Conservation (phyloP, 2,888 invertebrate genomes). For the Catocala nupta region DNA sequence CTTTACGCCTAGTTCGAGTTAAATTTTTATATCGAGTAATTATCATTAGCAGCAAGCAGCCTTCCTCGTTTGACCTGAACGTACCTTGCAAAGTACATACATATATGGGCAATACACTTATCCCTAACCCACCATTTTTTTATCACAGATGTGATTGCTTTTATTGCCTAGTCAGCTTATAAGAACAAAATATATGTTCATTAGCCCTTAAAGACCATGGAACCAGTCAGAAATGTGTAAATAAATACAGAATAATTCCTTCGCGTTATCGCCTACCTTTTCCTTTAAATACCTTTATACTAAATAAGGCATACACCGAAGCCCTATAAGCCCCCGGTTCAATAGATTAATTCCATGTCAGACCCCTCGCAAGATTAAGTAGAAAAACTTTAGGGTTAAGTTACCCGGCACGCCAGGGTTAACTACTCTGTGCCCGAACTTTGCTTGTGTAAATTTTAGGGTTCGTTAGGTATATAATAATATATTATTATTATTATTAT, state of each 20-base stretch:
- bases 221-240: neutral
- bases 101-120: too few relatives aligned
- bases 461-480: slow-evolving; percentile 27
- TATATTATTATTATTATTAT: slow-evolving; percentile 13
- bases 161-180: too few relatives aligned
- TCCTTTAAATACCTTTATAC: slow-evolving; percentile 14
- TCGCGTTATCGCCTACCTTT: slow-evolving; percentile 4
- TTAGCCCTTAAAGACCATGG: too few relatives aligned
- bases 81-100: too few relatives aligned
- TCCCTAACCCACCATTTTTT: too few relatives aligned
- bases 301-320: slow-evolving; percentile 31
- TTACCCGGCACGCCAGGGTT: slow-evolving; percentile 39
- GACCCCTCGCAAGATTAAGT: slow-evolving; percentile 53
- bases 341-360: slow-evolving; percentile 51
- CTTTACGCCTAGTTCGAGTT: too few relatives aligned
- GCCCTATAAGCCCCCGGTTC: slow-evolving; percentile 42
- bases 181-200: too few relatives aligned
- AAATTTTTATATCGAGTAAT: too few relatives aligned
- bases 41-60: too few relatives aligned
- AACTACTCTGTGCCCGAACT: slow-evolving; percentile 36
- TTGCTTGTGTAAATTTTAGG: slow-evolving; percentile 39
- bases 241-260: neutral
- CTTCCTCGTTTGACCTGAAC: too few relatives aligned
- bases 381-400: slow-evolving; percentile 53
- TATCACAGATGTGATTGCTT: too few relatives aligned